phyloP scores from a whole-genome alignment of 2,888 invertebrate species.

The Napeogenes inachia region DNA sequence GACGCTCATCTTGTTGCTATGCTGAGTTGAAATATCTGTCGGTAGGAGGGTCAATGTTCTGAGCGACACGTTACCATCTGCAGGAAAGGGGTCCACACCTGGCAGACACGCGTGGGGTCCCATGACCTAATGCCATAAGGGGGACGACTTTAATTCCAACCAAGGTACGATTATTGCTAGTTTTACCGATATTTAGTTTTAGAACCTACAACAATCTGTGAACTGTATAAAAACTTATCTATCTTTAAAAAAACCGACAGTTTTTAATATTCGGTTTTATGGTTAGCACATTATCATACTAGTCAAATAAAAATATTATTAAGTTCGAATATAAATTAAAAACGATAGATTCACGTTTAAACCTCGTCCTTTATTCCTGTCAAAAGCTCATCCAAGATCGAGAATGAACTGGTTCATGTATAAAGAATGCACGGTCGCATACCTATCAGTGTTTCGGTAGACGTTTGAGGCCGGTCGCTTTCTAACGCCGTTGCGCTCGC shows the following conservation, averaged over 20 bases:
- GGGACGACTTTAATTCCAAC: slow-evolving; percentile 39
- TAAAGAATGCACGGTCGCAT: slow-evolving; percentile 34
- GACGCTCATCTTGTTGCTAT: slow-evolving; percentile 24
- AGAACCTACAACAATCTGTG: not conserved
- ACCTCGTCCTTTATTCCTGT: slow-evolving; percentile 6
- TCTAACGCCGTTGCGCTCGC: slow-evolving; percentile 68
- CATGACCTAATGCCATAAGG: slow-evolving; percentile 49
- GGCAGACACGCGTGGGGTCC: slow-evolving; percentile 64
- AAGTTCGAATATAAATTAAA: not conserved
- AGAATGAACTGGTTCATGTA: not conserved
- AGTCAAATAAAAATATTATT: too few species aligned
- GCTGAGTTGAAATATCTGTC: slow-evolving; percentile 29
- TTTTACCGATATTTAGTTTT: not conserved
- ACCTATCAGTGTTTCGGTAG: slow-evolving; percentile 51
- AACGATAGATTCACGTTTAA: not conserved
- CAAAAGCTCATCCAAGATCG: not conserved
- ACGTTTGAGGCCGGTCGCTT: slow-evolving; percentile 59
- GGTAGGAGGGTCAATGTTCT: slow-evolving; percentile 40
- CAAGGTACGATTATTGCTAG: slow-evolving; percentile 6
- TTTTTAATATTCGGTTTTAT: too few species aligned
- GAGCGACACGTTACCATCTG: slow-evolving; percentile 48
- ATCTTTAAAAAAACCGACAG: too few species aligned
- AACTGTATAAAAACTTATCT: too few species aligned
- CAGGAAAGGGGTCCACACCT: slow-evolving; percentile 60
- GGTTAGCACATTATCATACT: too few species aligned